Evolutionary conservation across 2,888 invertebrate species (phyloP).

Genomic region (Ormyrus thymus): DNA sequence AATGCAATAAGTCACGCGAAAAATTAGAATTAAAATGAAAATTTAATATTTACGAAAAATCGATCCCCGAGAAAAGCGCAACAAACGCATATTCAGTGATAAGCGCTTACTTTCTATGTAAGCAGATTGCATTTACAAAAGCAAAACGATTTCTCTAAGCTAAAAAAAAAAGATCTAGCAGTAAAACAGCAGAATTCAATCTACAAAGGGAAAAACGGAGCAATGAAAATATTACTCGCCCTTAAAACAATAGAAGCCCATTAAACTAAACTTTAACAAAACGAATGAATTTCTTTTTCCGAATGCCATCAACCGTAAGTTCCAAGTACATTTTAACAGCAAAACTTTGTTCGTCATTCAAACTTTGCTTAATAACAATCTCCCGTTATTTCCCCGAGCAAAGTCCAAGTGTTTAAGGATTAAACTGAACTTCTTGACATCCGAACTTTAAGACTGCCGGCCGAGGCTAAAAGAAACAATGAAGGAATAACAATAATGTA

Average conservation of each 20-base stretch:
- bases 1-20: not conserved
- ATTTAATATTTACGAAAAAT: conserved; percentile 33
- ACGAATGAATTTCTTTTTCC: conserved; percentile 4
- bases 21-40: conserved; percentile 38
- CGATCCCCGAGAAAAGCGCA: not conserved
- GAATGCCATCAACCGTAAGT: not conserved
- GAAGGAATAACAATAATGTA: too few relatives aligned
- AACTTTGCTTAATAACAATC: conserved; percentile 30
- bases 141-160: too few relatives aligned
- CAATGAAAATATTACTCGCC: not conserved
- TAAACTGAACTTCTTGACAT: conserved; percentile 4
- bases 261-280: conserved; percentile 4
- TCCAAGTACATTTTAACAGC: not conserved
- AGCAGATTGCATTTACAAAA: too few relatives aligned
- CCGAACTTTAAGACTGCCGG: too few relatives aligned
- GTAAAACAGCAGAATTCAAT: too few relatives aligned
- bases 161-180: too few relatives aligned
- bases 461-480: too few relatives aligned
- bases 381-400: conserved; percentile 3
- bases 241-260: not conserved
- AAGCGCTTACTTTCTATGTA: too few relatives aligned
- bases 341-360: conserved; percentile 18
- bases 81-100: too few relatives aligned
- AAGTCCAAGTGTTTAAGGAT: conserved; percentile 23
- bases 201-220: too few relatives aligned